Conservation (phyloP, 2,113 vertebrate species). For the Psittacula cyanocephala region DNA sequence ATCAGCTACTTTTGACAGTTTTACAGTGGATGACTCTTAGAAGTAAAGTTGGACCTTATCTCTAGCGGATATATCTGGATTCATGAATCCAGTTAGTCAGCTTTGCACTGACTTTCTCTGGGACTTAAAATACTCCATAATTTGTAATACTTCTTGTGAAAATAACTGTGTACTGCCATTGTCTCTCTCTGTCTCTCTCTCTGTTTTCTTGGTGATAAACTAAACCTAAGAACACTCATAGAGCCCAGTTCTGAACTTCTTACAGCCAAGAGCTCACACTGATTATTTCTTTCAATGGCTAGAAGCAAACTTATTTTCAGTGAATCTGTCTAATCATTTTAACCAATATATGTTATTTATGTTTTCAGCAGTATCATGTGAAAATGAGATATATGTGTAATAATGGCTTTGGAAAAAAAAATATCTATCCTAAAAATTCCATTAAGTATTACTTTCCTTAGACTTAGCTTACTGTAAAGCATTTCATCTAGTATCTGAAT, state of each 20-base stretch:
- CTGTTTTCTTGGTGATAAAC: neutral
- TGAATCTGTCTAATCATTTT: neutral
- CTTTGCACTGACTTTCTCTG: neutral
- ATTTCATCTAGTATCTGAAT: neutral
- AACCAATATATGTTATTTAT: neutral
- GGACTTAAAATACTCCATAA: neutral
- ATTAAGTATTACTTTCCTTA: neutral
- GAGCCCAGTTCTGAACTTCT: neutral
- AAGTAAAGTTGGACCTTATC: neutral
- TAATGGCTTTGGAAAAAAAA: neutral
- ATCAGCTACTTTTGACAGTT: neutral
- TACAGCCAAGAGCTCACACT: neutral
- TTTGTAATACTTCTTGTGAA: neutral
- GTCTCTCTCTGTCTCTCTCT: neutral
- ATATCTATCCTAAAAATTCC: neutral
- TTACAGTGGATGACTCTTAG: neutral
- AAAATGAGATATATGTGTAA: neutral
- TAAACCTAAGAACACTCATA: neutral
- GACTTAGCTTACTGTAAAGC: neutral
- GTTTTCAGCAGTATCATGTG: neutral
- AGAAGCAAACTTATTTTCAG: neutral
- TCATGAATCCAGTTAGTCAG: neutral
- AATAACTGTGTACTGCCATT: neutral
- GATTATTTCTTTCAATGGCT: neutral
- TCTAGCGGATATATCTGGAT: neutral